These are phyloP conservation scores for Anableps anableps DNA, from an alignment of 2,797 vertebrate genomes.

Conservation along the genomic window DNA sequence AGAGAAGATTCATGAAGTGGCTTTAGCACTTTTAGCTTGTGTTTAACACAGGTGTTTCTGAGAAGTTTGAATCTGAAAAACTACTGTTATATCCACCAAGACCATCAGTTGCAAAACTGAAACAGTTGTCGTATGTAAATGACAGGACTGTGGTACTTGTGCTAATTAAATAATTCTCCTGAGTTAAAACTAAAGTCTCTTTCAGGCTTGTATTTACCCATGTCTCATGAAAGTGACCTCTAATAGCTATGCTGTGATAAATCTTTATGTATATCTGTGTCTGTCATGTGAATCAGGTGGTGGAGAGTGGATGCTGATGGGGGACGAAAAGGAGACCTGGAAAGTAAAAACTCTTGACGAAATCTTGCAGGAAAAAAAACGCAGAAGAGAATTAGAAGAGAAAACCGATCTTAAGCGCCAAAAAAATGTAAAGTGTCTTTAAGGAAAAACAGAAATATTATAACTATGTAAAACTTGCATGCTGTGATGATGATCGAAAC, in stretches of 20 bases:
- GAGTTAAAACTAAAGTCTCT: too few relatives aligned
- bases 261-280: constrained; percentile 19
- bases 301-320: constrained; percentile 90
- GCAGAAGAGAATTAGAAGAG: constrained; percentile 95
- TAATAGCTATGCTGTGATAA: background rate
- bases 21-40: background rate
- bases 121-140: too few relatives aligned
- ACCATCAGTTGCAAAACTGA: too few relatives aligned
- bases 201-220: background rate
- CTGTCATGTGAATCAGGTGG: constrained; percentile 63
- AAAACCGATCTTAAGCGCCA: constrained; percentile 89
- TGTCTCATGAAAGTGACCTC: background rate
- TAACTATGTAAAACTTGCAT: background rate
- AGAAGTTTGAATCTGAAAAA: background rate
- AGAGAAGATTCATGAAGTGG: background rate
- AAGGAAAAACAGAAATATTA: background rate
- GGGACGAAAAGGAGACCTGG: constrained; percentile 99
- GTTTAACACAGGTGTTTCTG: background rate
- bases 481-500: background rate
- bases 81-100: background rate
- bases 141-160: background rate
- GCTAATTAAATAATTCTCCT: background rate
- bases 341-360: constrained; percentile 99
- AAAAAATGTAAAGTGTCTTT: constrained; percentile 87
- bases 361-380: constrained; percentile 97